Base-by-base conservation (phyloP, 2,797 vertebrate genomes). In the Philypnodon macrostomus region DNA sequence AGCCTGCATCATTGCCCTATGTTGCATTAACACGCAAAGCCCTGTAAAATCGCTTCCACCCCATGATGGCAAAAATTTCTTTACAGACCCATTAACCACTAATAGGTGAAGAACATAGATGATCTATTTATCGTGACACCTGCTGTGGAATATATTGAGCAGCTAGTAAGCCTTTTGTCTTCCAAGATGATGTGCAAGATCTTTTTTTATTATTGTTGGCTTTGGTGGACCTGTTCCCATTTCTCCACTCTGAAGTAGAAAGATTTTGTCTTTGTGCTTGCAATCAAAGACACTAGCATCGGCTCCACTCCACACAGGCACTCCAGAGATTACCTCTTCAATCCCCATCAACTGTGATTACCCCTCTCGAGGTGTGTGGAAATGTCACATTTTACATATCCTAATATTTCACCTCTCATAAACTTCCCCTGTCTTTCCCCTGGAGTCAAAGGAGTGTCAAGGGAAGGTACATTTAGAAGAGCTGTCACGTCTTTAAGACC, bases 311-410 rank as follows among this genome's bases (percentile, higher is more conserved):
- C 53, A 53, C 62, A 38, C n/a, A 63, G 63, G 58, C 67, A 76
- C 64, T 74, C 67, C 42, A 30, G 67, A 81, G 77, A 81, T 85
- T 68, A 63, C 75, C 59, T 74, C 77, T 77, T 81, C 78, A 60
- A 58, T 80, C 74, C 72, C 79, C 80, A 86, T 89, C 85, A 87
- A 70, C 77, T 69, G 49, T 88, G 84, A 90, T 88, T 87, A 86
- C 59, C 59, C 67, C 76, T 82, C 80, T 73, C 14, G 69, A 81
- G 85, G 63, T 76, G 53, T 58, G 45, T 35, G 58, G 75, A 91
- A 91, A 91, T 90, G 90, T 85, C 87, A 88, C 53, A 79, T 87
- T 90, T 90, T 88, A 88, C 86, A 90, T 87, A 84, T 78, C 57
- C 67, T 80, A 84, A 88, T 87, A 85, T 88, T 87, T 87, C 79